Evolutionary conservation across 2,797 vertebrate genomes (phyloP).

Genomic region (Poeciliopsis turneri): DNA sequence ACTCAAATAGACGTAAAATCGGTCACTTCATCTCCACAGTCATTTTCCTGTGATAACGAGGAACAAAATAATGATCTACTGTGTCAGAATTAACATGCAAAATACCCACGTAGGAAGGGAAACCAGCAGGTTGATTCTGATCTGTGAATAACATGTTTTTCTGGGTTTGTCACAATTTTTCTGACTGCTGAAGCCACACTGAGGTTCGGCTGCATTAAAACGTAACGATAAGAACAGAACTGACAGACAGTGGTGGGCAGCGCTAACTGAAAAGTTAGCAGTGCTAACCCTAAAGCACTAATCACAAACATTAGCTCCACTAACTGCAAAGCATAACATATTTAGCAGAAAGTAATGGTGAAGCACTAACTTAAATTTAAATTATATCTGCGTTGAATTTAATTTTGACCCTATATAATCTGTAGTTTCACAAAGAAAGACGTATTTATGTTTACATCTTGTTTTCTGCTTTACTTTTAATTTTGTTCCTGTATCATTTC

Average conservation of each 20-base stretch:
- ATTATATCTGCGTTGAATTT: neutral
- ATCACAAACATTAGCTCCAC: neutral
- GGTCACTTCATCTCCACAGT: neutral
- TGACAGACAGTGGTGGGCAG: neutral
- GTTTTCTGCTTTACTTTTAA: neutral
- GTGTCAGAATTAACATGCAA: neutral
- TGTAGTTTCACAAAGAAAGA: neutral
- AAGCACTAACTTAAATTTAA: neutral
- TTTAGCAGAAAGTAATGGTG: neutral
- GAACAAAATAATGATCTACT: neutral
- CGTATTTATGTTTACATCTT: neutral
- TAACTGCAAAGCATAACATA: neutral
- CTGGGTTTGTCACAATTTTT: neutral
- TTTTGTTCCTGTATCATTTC: neutral
- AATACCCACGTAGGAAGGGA: neutral
- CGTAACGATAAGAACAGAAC: neutral
- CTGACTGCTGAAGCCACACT: too few relatives aligned
- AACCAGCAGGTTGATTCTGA: neutral
- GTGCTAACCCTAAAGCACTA: neutral
- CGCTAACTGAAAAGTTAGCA: too few relatives aligned
- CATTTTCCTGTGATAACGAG: neutral
- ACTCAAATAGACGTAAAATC: neutral
- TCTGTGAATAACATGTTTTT: neutral
- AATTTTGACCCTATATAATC: neutral
- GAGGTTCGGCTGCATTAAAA: neutral